Conservation (phyloP, 2,888 invertebrate species). For the Plemyria rubiginata region DNA sequence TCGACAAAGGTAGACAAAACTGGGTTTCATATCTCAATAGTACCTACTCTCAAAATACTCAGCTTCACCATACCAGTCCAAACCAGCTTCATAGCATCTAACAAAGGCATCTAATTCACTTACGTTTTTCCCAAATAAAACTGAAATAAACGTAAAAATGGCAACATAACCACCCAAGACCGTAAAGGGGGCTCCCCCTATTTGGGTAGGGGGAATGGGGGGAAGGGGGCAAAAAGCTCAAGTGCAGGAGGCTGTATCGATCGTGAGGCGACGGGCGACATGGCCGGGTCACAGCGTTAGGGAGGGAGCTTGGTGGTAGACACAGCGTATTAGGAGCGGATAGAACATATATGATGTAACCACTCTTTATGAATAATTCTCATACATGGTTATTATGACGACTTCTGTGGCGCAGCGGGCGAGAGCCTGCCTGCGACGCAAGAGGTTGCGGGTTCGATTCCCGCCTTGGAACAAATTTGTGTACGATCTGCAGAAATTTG, state of each 20-base stretch:
- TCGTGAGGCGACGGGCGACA: slow-evolving; percentile 76
- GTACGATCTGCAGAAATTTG: no score
- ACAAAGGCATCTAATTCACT: slow-evolving; percentile 46
- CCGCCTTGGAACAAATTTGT: no score
- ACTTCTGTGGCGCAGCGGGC: no score
- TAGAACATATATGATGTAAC: not conserved
- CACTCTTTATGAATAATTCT: no score
- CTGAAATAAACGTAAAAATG: slow-evolving; percentile 72
- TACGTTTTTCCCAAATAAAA: slow-evolving; percentile 55
- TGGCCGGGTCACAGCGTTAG: slow-evolving; percentile 76
- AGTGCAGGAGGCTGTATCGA: slow-evolving; percentile 84
- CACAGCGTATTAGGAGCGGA: slow-evolving; percentile 20
- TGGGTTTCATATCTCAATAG: not conserved
- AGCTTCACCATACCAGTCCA: not conserved
- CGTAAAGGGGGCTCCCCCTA: slow-evolving; percentile 41
- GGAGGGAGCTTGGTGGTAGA: slow-evolving; percentile 23
- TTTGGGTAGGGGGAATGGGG: slow-evolving; percentile 41
- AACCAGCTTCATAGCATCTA: not conserved
- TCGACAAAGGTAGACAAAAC: not conserved
- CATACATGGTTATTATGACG: no score
- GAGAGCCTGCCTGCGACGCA: no score
- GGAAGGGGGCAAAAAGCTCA: slow-evolving; percentile 73
- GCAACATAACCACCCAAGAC: slow-evolving; percentile 65
- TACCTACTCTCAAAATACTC: not conserved
- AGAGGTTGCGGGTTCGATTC: no score